phyloP scores from a whole-genome alignment of 2,797 vertebrate species.

The Acropternis orthonyx region DNA sequence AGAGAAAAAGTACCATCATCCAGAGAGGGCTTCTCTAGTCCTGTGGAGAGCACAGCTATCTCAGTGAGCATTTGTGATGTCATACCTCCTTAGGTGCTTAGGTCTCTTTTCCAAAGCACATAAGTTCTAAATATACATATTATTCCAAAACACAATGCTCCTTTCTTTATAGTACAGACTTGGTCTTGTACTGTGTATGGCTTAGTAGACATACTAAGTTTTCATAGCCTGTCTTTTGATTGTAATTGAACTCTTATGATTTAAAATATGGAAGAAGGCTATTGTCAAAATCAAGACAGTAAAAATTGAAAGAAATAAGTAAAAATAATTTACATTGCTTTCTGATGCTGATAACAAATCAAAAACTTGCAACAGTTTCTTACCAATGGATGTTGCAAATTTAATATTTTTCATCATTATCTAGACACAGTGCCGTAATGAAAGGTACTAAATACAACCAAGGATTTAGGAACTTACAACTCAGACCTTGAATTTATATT shows the following conservation, averaged over 20 bases:
- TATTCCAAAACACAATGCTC: not conserved
- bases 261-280: not conserved
- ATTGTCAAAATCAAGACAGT: not conserved
- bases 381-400: not conserved
- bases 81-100: not conserved
- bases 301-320: not conserved
- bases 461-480: not conserved
- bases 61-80: not conserved
- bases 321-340: not conserved
- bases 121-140: not conserved
- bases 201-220: not conserved
- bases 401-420: not conserved
- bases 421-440: not conserved
- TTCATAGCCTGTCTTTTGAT: not conserved
- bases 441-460: not conserved
- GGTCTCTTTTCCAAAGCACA: not conserved
- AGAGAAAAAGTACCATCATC: not conserved
- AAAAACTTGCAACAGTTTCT: not conserved
- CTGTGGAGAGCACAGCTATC: not conserved
- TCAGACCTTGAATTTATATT: not conserved
- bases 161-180: not conserved
- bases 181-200: accelerated
- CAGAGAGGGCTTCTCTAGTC: not conserved
- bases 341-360: not conserved
- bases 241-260: not conserved